Evolutionary conservation across 2,797 vertebrate genomes (phyloP).

Genomic region (Betta splendens): DNA sequence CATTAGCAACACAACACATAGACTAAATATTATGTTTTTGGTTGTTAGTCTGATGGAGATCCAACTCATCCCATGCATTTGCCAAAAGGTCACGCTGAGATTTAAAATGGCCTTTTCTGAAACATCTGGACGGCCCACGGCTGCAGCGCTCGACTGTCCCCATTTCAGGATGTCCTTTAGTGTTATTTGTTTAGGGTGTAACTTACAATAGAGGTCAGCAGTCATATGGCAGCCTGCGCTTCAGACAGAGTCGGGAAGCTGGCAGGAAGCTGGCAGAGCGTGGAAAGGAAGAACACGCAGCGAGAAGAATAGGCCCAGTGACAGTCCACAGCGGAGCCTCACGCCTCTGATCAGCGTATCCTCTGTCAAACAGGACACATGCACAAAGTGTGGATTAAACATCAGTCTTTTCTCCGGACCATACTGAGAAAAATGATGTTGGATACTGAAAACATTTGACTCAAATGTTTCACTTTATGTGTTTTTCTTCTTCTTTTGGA

Average conservation of each 20-base stretch:
- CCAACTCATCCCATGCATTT: too few relatives aligned
- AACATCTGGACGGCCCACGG: slow-evolving; percentile 51
- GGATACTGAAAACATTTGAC: too few relatives aligned
- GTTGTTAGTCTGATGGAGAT: too few relatives aligned
- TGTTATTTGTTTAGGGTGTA: slow-evolving; percentile 63
- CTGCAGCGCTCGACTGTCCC: slow-evolving; percentile 21
- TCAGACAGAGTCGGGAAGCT: slow-evolving; percentile 59
- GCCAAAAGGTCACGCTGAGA: too few relatives aligned
- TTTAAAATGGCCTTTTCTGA: slow-evolving; percentile 13
- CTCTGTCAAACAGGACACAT: slow-evolving; percentile 31
- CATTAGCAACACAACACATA: too few relatives aligned
- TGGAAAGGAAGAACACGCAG: slow-evolving; percentile 70
- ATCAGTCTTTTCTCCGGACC: background rate
- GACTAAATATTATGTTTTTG: too few relatives aligned
- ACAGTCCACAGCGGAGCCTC: slow-evolving; percentile 37
- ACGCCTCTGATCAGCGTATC: slow-evolving; percentile 27
- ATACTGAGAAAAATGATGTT: background rate
- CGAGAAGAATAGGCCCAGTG: slow-evolving; percentile 55
- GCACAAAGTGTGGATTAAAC: background rate
- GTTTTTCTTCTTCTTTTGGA: too few relatives aligned
- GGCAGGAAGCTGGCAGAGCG: slow-evolving; percentile 69
- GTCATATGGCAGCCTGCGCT: slow-evolving; percentile 45
- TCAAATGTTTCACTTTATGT: too few relatives aligned
- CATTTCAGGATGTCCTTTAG: slow-evolving; percentile 65
- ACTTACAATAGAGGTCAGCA: slow-evolving; percentile 71